phyloP scores from a whole-genome alignment of 2,888 invertebrate species.

The Leucophora obtusa region DNA sequence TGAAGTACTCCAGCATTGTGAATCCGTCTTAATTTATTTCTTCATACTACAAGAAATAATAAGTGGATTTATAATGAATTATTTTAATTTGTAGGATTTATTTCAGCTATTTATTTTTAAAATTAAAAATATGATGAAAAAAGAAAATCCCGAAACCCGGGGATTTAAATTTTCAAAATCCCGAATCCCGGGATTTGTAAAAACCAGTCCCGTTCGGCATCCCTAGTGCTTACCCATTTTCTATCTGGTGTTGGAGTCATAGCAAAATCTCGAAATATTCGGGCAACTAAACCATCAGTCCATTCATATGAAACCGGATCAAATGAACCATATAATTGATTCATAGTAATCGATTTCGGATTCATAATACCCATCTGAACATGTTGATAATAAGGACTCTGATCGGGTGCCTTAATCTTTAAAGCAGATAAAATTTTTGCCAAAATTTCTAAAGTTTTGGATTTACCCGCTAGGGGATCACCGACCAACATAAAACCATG shows the following conservation, averaged over 20 bases:
- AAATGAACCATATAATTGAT: conserved; percentile 94
- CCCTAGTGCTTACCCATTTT: conserved; percentile 90
- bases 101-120: too few species aligned
- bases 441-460: conserved; percentile 87
- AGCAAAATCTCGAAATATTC: conserved; percentile 87
- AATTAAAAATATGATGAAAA: too few species aligned
- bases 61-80: too few species aligned
- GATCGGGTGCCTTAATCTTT: conserved; percentile 80
- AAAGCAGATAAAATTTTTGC: conserved; percentile 87
- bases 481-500: conserved; percentile 96
- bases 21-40: too few species aligned
- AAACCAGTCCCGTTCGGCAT: too few species aligned
- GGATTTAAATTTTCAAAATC: too few species aligned
- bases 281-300: conserved; percentile 92
- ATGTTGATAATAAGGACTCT: conserved; percentile 80
- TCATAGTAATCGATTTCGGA: conserved; percentile 95
- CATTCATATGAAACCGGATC: conserved; percentile 95
- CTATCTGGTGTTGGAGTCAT: conserved; percentile 85
- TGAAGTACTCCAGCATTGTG: too few species aligned
- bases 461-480: conserved; percentile 90
- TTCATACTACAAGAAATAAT: too few species aligned
- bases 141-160: too few species aligned
- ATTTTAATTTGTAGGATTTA: too few species aligned
- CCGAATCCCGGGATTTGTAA: too few species aligned
- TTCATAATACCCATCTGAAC: conserved; percentile 90